Evolutionary conservation across 1,140 invertebrate genomes (phyloP), one percentile per base, ranked within the genome.

Genomic region (Riptortus pedestris): DNA sequence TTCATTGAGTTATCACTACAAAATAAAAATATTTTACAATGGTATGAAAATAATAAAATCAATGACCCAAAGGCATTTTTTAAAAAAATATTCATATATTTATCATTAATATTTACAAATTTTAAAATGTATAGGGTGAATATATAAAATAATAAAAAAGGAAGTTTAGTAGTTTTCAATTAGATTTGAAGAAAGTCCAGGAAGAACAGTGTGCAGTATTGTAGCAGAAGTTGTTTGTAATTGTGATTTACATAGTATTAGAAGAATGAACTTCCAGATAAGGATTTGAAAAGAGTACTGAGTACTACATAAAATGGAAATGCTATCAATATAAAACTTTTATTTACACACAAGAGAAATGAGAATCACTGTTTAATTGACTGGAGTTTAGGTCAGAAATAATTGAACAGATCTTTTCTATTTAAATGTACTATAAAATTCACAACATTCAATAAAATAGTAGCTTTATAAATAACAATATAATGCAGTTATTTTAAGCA

Each of bases 271-370:
- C 11, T 18, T 45, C 16, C 16, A 45, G 16, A n/a, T 14, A 45
- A 18, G 16, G 20, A 4, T 45, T 45, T 45, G 18, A 20, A 2
- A 20, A 20, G 1, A 20, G 18, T n/a, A 14, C 22, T 47, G 18
- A 2, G 45, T 47, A 47, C 18, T 47, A n/a, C 18, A 12, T 4
- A 22, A 22, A 22, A 47, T 47, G 45, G n/a, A n/a, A n/a, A 20
- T 47, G 1, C 45, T 47, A 47, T n/a, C 22, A 47, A 47, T 47
- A 47, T 22, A 47, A 47, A 47, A 47, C 18, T 47, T 22, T 47
- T 47, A 47, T 47, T 47, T 47, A 47, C 45, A 47, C 45, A 47
- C 45, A 47, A n/a, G n/a, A 47, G 45, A 22, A n/a, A n/a, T n/a
- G 45, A 47, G 22, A n/a, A 20, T 47, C 45, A 20, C 22, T 9